Evolutionary conservation across 2,113 vertebrate species (phyloP), one percentile per base, ranked within the genome.

Genomic region (Oncorhynchus gorbuscha): DNA sequence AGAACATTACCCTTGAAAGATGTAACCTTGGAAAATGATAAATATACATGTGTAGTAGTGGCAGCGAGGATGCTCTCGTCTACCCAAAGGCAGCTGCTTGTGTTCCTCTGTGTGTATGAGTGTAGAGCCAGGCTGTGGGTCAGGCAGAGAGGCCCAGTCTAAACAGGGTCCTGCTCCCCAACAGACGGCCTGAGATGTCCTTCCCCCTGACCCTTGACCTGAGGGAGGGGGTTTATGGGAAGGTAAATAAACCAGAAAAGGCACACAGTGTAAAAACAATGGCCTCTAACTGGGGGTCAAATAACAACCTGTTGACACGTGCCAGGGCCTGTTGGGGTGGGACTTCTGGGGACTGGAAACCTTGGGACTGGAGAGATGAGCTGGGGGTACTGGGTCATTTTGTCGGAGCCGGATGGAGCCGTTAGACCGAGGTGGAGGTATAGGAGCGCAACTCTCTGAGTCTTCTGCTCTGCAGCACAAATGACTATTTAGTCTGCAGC

Each of bases 401-500:
- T 45, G 39, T 45, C 39, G 2, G 64, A 66, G 64, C 24, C n/a
- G 2, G 13, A 30, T 3, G 12, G 64, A 66, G 64, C 64, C 22
- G 22, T 9, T 8, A 64, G 61, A 64, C 12, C 6, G 7, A 12
- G 20, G 24, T 12, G 24, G 22, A 24, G 61, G 61, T 9, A 64
- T 22, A 64, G 22, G 3, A 26, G 16, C 7, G 24, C 8, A 64
- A 49, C 75, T 58, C 49, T 75, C 76, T 72, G 74, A 65, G 28
- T 80, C n/a, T 6, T 22, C 2, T n/a, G 74, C 69, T 71, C 76
- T 73, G 79, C 84, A 84, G 86, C 86, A 81, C 83, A 83, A 89
- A 92, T 92, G 82, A 93, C 86, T 88, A 91, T 91, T 91, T 91
- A 88, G 84, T 87, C 86, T 87, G 85, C 87, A 88, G 86, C 86